Conservation (phyloP, 2,888 invertebrate genomes). For the Diadegma fenestrale region DNA sequence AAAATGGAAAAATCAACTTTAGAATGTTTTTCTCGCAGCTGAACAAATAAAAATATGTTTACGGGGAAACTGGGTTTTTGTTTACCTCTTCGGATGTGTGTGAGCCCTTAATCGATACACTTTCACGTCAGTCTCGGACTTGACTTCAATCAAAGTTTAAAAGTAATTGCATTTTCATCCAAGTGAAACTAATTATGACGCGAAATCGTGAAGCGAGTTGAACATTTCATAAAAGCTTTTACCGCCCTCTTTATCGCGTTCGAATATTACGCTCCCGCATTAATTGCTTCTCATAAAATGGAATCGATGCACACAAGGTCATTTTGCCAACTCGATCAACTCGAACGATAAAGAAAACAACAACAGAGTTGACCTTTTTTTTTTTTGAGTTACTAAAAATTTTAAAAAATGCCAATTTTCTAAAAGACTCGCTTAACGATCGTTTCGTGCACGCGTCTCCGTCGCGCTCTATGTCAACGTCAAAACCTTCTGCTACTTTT, state of each 20-base stretch:
- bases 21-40: neutral
- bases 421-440: conserved; percentile 25
- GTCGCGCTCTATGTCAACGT: conserved; percentile 4
- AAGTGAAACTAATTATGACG: conserved; percentile 31
- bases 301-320: conserved; percentile 1
- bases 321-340: neutral
- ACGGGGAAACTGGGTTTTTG: neutral
- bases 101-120: neutral
- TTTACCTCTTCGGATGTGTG: neutral
- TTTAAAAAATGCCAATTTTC: conserved; percentile 50
- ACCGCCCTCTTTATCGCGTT: conserved; percentile 24
- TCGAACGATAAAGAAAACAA: conserved; percentile 23
- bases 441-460: conserved; percentile 12
- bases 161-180: conserved; percentile 29
- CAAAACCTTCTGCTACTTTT: conserved; percentile 27
- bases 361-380: conserved; percentile 27
- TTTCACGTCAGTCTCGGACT: neutral
- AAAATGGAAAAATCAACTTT: neutral
- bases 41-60: no score
- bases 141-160: conserved; percentile 11
- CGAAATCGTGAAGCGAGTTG: conserved; percentile 9
- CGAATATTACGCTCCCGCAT: neutral
- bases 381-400: neutral
- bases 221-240: conserved; percentile 1
- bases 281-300: conserved; percentile 23